Evolutionary conservation across 1,140 invertebrate genomes (phyloP), one percentile per base, ranked within the genome.

Genomic region (Phymastichus coffea): DNA sequence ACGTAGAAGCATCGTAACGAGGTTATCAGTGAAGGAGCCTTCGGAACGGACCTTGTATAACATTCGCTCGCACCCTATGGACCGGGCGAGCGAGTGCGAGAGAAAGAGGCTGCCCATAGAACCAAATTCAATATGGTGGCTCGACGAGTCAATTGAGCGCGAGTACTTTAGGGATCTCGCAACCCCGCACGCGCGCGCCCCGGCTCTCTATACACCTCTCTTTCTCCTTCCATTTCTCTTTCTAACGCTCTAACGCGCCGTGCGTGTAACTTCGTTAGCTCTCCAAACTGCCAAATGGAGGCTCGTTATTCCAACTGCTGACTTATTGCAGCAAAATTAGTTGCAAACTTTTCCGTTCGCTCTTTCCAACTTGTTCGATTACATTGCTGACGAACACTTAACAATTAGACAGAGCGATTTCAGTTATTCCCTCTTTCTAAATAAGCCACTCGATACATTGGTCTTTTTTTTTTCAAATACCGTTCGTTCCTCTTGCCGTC

Each of bases 41-140:
- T 57, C 63, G 46, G 52, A 62, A 66, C 64, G 70, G 63, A 69
- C 64, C 63, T 66, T 63, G 60, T 54, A 71, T n/a, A n/a, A n/a
- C n/a, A n/a, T n/a, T n/a, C n/a, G n/a, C n/a, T n/a, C n/a, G n/a
- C n/a, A n/a, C n/a, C n/a, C n/a, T n/a, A n/a, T n/a, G n/a, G n/a
- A n/a, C n/a, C n/a, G n/a, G n/a, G n/a, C n/a, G n/a, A n/a, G n/a
- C n/a, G n/a, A n/a, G n/a, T n/a, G n/a, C n/a, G n/a, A n/a, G n/a
- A n/a, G n/a, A n/a, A n/a, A n/a, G n/a, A n/a, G n/a, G n/a, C n/a
- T n/a, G n/a, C n/a, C n/a, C n/a, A n/a, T 72, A 75, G 71, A 75
- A 75, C 69, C 69, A 73, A 75, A 75, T 60, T 76, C 73, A 76
- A 75, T 77, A 75, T 74, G 72, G 72, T 70, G 65, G n/a, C n/a